Conservation (phyloP, 2,113 vertebrate species). For the Tursiops truncatus region DNA sequence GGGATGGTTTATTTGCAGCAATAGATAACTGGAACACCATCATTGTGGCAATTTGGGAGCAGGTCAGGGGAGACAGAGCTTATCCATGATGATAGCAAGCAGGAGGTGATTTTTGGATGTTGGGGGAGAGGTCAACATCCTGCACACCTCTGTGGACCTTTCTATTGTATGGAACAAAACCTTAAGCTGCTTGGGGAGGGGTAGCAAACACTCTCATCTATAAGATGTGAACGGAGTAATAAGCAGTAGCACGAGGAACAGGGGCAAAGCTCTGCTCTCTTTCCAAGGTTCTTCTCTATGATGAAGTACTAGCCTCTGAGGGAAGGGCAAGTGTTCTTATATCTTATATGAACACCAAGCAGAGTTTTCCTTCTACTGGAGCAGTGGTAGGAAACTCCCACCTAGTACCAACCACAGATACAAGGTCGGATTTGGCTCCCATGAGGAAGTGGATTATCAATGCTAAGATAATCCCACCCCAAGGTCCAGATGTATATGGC, state of each 20-base stretch:
- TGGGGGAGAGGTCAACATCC: not conserved
- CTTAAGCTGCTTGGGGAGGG: not conserved
- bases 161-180: not conserved
- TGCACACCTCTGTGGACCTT: not conserved
- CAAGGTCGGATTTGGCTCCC: not conserved
- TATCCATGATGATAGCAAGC: not conserved
- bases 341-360: not conserved
- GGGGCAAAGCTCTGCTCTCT: not conserved
- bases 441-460: not conserved
- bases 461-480: not conserved
- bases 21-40: not conserved
- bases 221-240: not conserved
- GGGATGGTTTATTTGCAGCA: not conserved
- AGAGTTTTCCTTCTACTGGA: not conserved
- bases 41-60: not conserved
- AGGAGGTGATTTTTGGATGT: not conserved
- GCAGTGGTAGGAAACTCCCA: not conserved
- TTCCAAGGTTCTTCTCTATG: not conserved
- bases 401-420: not conserved
- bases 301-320: not conserved
- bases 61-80: not conserved
- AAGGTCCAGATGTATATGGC: not conserved
- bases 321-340: not conserved
- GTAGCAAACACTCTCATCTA: not conserved
- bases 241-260: not conserved